Base-by-base conservation (phyloP, 2,113 vertebrate genomes). In the Sterna hirundo region DNA sequence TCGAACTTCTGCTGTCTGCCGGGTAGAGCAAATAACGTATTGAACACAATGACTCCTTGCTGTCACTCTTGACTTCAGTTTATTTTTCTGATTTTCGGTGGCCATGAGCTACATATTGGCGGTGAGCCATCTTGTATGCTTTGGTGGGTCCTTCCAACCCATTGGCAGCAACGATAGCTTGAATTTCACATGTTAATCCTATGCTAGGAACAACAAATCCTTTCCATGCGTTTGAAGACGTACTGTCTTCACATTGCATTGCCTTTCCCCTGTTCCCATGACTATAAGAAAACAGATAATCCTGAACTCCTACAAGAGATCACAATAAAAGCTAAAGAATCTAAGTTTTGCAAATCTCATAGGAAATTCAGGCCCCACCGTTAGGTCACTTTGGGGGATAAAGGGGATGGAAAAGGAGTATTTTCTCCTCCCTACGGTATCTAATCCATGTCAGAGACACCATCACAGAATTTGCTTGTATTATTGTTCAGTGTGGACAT, bases 1-100 rank as follows among this genome's bases (percentile, higher is more conserved):
- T 54, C 29, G 38, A 26, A 60, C 4, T 40, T 74, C n/a, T 54
- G 36, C 70, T 32, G 2, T 16, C 30, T 47, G 6, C 9, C 34
- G 30, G 4, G 11, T 11, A 27, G 34, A 89, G 38, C 15, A 91
- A 69, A 64, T 18, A 21, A 20, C 0, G 2, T 4, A 0, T 1
- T 69, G 47, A 3, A 8, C 23, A 19, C 2, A 15, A 10, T 13
- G 20, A 18, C 15, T 34, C 22, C 4, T 13, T 25, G 15, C 83
- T 81, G 13, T 60, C 32, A 15, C 21, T 79, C 42, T 38, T 40
- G 29, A 13, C 7, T 90, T 86, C n/a, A 5, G 6, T 8, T 65
- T 70, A 15, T 55, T 74, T 51, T 87, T 72, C 52, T 32, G 52
- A n/a, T 52, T 68, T 64, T 38, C 42, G 22, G 8, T n/a, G 42